Conservation (phyloP, 2,888 invertebrate species). For the Cybosia mesomella region DNA sequence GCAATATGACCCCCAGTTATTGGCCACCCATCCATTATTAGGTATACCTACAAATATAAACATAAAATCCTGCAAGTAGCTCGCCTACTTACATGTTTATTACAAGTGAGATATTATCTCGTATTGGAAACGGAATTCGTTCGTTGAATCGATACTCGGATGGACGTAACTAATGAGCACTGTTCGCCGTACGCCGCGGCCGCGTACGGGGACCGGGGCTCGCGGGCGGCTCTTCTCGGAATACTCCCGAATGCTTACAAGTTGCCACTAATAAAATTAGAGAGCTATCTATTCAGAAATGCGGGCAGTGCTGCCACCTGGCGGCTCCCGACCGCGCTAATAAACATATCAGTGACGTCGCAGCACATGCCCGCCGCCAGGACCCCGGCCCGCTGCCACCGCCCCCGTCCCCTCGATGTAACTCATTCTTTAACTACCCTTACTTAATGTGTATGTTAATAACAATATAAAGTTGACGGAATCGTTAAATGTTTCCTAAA, state of each 20-base stretch:
- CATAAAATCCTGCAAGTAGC: slow-evolving; percentile 16
- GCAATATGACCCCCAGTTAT: too few relatives aligned
- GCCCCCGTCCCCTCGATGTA: slow-evolving; percentile 25
- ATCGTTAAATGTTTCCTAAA: background rate
- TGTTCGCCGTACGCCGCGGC: slow-evolving; percentile 20
- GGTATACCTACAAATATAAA: background rate
- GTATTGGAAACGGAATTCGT: slow-evolving; percentile 49
- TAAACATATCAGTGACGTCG: slow-evolving; percentile 58
- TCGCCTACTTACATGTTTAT: slow-evolving; percentile 32
- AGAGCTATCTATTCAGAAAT: slow-evolving; percentile 76
- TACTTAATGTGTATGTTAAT: slow-evolving; percentile 16
- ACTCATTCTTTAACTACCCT: slow-evolving; percentile 31
- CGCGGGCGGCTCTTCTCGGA: slow-evolving; percentile 48
- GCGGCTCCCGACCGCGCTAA: slow-evolving; percentile 57
- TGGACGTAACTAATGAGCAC: slow-evolving; percentile 45
- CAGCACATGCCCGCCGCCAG: slow-evolving; percentile 12
- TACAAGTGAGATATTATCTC: slow-evolving; percentile 43
- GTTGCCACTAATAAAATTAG: slow-evolving; percentile 66
- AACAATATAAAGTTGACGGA: slow-evolving; percentile 2
- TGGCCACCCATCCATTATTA: background rate
- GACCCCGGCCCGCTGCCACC: too few relatives aligned
- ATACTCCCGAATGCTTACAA: slow-evolving; percentile 52
- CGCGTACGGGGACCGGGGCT: slow-evolving; percentile 15
- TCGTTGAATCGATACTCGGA: slow-evolving; percentile 43
- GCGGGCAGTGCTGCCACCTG: slow-evolving; percentile 67